Base-by-base conservation (phyloP, 1,140 invertebrate genomes). In the Anoplophora glabripennis region DNA sequence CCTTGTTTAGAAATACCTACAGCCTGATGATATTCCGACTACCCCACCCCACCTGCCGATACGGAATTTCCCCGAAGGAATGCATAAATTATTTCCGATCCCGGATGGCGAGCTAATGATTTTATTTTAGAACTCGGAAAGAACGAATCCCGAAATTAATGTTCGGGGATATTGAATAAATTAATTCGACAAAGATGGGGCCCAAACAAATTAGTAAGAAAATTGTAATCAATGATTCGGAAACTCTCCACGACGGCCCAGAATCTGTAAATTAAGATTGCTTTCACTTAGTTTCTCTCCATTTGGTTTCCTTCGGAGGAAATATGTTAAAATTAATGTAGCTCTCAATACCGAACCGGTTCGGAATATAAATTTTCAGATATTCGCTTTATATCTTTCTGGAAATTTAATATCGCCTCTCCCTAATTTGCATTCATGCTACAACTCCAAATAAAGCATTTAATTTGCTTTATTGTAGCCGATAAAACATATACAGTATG, bases 321-420 rank as follows among this genome's bases (percentile, higher is more conserved):
- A 70, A 70, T 68, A 68, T 69, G 69, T 67, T 64, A 61, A 70
- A 70, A 69, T 71, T 71, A 69, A 69, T 71, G 69, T 65, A 63
- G 67, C 63, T 59, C 63, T 69, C 68, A 68, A 70, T 69, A 69
- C 65, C 65, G 67, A 57, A 67, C 65, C 58, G 67, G 65, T 65
- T 65, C 52, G 49, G 65, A 67, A 69, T 67, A 65, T 63, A 67
- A 69, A 69, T 69, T 67, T 63, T 65, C 63, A 59, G 56, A 64
- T 64, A 64, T 64, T 60, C 63, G 58, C 62, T 64, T 64, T 59
- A 64, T 59, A 56, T 64, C 54, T 55, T 49, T 57, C 54, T 53
- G 45, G 59, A 64, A 64, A 64, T 64, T 64, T 61, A 64, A 64
- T 64, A 64, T 64, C 63, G 56, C 59, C 53, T 58, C 46, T 53